Evolutionary conservation across 2,888 invertebrate species (phyloP), one percentile per base, ranked within the genome.

Genomic region (Nebria salina): DNA sequence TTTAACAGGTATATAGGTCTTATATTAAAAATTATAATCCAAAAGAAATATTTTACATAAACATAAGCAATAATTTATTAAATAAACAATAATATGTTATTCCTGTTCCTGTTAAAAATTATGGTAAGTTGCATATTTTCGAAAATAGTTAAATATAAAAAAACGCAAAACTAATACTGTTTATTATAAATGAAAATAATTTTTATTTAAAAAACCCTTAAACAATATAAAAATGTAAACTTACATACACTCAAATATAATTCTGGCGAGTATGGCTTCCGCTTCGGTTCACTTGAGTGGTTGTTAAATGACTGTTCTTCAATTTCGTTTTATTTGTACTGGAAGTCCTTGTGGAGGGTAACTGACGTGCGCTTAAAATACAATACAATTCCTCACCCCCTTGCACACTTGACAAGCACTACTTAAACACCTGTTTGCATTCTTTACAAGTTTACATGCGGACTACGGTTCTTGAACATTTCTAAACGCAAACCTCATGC

Each of bases 391-490:
- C 74, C 77, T 72, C 64, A 43, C 20, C 20, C 54, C 54, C 72
- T 76, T 76, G 65, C 66, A 42, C 65, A 72, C 25, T 34, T 43
- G 77, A 72, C 42, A 77, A 77, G 54, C 70, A 64, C 76, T 43
- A 75, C 79, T 79, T 79, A 66, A 75, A 75, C 79, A 79, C 79
- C 79, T 79, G 79, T 79, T 79, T 65, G 78, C 73, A 26, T 73
- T 76, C 26, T 15, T 54, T 54, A 76, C 76, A 72, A 20, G 7
- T 41, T 34, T 34, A 54, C 54, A 54, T 54, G 54, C 54, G 2
- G 7, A 54, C 54, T 54, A 5, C 54, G 13, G 11, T 54, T 54
- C 54, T 54, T 54, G 6, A 54, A 42, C 42, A 76, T 54, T 70
- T 76, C 70, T 25, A 43, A 76, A 76, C 13, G 65, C 11, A 72